phyloP scores from a whole-genome alignment of 2,888 invertebrate species.

The Caenorhabditis sp. region DNA sequence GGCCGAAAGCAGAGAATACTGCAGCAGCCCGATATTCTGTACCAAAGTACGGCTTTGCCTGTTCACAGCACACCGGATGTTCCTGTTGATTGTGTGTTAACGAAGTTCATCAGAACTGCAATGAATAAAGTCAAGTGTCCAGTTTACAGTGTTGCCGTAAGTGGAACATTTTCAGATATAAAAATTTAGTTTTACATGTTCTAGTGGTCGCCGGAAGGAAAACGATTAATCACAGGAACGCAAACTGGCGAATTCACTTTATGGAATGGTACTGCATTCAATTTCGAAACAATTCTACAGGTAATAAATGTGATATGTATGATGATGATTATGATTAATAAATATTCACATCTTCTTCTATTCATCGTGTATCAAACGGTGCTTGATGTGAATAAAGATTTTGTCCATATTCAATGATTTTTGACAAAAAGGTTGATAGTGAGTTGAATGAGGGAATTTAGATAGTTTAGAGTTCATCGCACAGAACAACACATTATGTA shows the following conservation, averaged over 20 bases:
- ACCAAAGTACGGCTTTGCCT: conserved; percentile 81
- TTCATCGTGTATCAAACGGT: conserved; percentile 21
- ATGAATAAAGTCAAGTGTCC: conserved; percentile 99
- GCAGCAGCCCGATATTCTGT: conserved; percentile 92
- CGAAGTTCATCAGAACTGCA: conserved; percentile 94
- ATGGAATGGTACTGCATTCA: conserved; percentile 99
- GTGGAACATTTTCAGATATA: conserved; percentile 50
- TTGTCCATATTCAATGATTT: conserved; percentile 5
- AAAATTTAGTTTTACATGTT: conserved; percentile 32
- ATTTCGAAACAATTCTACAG: conserved; percentile 99
- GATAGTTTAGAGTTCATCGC: not conserved
- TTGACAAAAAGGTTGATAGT: not conserved
- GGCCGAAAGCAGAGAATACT: conserved; percentile 83
- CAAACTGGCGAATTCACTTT: conserved; percentile 98
- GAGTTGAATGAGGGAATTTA: not conserved
- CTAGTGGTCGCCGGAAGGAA: conserved; percentile 96
- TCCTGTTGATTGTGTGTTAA: conserved; percentile 90
- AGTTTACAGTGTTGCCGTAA: conserved; percentile 89
- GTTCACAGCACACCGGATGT: conserved; percentile 92
- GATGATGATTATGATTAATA: conserved; percentile 10
- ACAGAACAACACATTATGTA: too few relatives aligned
- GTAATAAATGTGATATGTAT: conserved; percentile 73
- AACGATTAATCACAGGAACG: conserved; percentile 95
- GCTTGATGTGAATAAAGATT: conserved; percentile 44
- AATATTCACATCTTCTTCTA: conserved; percentile 38